Percentiles rank a stretch among this genome's conserved stretches.
These are phyloP conservation scores for Mimas tiliae DNA, from an alignment of 2,888 invertebrate genomes.

Conservation along the genomic window DNA sequence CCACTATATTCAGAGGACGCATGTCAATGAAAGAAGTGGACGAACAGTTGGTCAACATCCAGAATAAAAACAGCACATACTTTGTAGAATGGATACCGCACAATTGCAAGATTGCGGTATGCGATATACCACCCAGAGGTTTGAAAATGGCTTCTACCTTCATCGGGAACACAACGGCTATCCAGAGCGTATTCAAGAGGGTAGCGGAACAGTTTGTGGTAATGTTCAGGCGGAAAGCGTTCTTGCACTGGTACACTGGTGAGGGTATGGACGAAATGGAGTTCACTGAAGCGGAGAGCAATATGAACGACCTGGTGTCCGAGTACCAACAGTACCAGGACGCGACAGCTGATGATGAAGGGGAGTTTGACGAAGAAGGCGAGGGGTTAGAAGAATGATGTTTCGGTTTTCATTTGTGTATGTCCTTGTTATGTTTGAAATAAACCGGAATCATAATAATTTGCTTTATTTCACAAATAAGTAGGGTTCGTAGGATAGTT, in stretches of 20 bases:
- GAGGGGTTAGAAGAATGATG: slow-evolving; percentile 74
- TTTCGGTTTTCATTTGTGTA: slow-evolving; percentile 55
- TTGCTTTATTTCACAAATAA: background rate
- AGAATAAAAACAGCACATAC: slow-evolving; percentile 91
- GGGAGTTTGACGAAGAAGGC: slow-evolving; percentile 83
- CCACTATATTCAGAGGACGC: slow-evolving; percentile 94
- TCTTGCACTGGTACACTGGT: slow-evolving; percentile 98
- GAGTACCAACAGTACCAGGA: slow-evolving; percentile 92
- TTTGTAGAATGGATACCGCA: slow-evolving; percentile 93
- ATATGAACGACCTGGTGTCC: slow-evolving; percentile 90
- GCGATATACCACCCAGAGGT: slow-evolving; percentile 90
- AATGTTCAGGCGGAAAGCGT: slow-evolving; percentile 98
- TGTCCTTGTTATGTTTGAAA: slow-evolving; percentile 56
- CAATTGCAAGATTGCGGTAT: slow-evolving; percentile 91
- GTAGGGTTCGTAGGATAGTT: background rate
- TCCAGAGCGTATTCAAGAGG: slow-evolving; percentile 94
- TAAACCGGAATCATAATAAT: slow-evolving; percentile 40
- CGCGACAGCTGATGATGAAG: slow-evolving; percentile 84
- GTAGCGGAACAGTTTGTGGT: slow-evolving; percentile 94
- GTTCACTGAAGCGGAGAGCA: slow-evolving; percentile 95
- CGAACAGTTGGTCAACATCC: slow-evolving; percentile 90
- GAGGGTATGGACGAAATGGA: slow-evolving; percentile 97
- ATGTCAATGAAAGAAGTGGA: slow-evolving; percentile 98
- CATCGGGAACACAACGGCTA: slow-evolving; percentile 94
- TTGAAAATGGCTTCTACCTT: slow-evolving; percentile 95